Evolutionary conservation across 1,140 invertebrate genomes (phyloP).

Genomic region (Cephus cinctus): DNA sequence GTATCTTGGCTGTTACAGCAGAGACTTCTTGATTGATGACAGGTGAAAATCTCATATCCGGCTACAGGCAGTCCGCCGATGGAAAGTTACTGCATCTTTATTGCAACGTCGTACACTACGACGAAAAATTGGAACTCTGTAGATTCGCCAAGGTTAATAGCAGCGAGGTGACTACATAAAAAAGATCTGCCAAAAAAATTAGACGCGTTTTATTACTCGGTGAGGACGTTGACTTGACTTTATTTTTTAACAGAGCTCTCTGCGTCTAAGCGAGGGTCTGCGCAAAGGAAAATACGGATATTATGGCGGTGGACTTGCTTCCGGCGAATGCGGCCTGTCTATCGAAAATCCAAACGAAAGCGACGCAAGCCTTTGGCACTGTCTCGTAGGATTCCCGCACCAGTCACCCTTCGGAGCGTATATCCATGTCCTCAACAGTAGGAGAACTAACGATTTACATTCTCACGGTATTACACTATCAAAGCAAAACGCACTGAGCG

Average conservation of each 20-base stretch:
- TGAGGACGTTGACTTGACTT: neutral
- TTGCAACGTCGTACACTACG: neutral
- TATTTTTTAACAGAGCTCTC: neutral
- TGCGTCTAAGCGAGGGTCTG: slow-evolving; percentile 12
- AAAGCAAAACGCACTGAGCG: too few species aligned
- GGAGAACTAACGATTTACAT: too few species aligned
- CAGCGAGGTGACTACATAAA: neutral
- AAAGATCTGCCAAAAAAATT: neutral
- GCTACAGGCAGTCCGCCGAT: too few species aligned
- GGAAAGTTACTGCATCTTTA: neutral
- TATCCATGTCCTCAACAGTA: neutral
- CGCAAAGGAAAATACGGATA: slow-evolving; percentile 17
- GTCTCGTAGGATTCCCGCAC: neutral
- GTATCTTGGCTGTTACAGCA: too few species aligned
- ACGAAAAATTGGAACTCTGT: neutral
- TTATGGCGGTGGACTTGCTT: slow-evolving; percentile 10
- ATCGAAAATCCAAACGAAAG: slow-evolving; percentile 4
- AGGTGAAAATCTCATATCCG: too few species aligned
- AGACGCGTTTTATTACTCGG: neutral
- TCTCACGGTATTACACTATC: too few species aligned
- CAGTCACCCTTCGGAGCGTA: neutral
- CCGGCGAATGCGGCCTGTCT: slow-evolving; percentile 11
- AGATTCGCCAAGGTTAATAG: neutral
- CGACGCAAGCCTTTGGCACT: slow-evolving; percentile 6
- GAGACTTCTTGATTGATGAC: too few species aligned